Conservation (phyloP, 2,888 invertebrate genomes). For the Scaptomyza polygonia region DNA sequence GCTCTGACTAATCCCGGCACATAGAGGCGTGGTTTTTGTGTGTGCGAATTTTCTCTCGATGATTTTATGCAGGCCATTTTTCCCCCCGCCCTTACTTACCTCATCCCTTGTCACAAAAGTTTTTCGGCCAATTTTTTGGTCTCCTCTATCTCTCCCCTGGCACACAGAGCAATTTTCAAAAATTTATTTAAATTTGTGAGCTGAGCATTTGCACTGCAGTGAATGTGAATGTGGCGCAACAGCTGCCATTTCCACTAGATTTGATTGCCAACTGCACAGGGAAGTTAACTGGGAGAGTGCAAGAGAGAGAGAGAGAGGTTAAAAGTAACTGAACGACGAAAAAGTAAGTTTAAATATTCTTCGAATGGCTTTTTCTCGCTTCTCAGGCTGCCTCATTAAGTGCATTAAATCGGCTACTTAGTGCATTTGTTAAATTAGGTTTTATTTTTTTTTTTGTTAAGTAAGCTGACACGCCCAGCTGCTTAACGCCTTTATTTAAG, state of each 20-base stretch:
- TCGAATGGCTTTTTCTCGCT: not conserved
- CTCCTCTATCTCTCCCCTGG: no score
- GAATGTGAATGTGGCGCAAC: conserved; percentile 3
- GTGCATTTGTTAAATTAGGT: conserved; percentile 57
- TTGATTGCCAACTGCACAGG: conserved; percentile 4
- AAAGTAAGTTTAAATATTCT: not conserved
- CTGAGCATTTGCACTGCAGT: conserved; percentile 10
- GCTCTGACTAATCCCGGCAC: conserved; percentile 3
- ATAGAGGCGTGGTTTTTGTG: not conserved
- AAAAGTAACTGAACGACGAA: not conserved
- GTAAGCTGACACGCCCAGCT: conserved; percentile 13
- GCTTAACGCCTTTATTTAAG: not conserved
- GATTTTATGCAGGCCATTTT: conserved; percentile 7
- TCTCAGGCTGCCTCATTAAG: not conserved
- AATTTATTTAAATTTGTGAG: conserved; percentile 12
- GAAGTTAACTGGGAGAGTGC: not conserved
- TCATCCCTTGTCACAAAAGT: not conserved
- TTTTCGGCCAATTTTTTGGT: conserved; percentile 1
- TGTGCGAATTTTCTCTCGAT: conserved; percentile 5
- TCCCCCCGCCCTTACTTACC: no score
- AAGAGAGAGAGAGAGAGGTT: not conserved
- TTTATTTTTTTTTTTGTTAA: conserved; percentile 21
- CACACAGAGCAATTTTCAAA: conserved; percentile 3
- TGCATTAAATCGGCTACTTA: conserved; percentile 37
- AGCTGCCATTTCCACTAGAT: conserved; percentile 8